Evolutionary conservation across 2,888 invertebrate species (phyloP), one percentile per base, ranked within the genome.

Genomic region (Ornithoptera priamus): DNA sequence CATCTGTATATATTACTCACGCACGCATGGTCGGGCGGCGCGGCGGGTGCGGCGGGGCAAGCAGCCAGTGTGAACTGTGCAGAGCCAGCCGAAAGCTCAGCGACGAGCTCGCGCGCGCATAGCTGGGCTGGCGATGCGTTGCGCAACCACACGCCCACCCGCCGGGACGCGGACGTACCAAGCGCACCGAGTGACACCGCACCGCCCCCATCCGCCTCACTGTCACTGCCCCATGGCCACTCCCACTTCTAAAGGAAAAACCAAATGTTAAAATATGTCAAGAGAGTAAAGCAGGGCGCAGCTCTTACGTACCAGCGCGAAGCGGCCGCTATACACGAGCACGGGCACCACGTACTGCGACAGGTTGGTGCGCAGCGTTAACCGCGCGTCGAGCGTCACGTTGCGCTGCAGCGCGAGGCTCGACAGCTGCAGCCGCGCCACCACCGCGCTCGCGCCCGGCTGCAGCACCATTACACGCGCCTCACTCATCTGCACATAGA

Each of bases 101-200:
- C 78, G 75, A 67, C 42, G 63, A 77, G 75, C 64, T 73, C 76
- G 65, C 68, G 24, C 69, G 81, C 77, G 81, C 88, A 87, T 65
- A 85, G 82, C 76, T 78, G 68, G 67, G 75, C 78, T 60, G 83
- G 81, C 69, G 81, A 85, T n/a, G 77, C 75, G 85, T 89, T 88
- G 84, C 70, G 84, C 78, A 88, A 75, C 20, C 77, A 80, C 78
- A 76, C 95, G 78, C 94, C 89, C 76, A 97, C 95, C 76, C 95
- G 95, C 79, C 95, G 95, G 76, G 94, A 94, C 67, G 93, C 90
- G 65, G 94, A 94, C 79, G 94, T 92, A 75, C 95, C 94, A 72
- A 96, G 91, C 70, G 94, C 92, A 74, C 96, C 96, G 81, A 96
- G 93, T 80, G 94, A 94, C 81, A 96, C 78, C 76, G 74, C 63